Evolutionary conservation across 2,888 invertebrate species (phyloP).

Genomic region (Cloeon dipterum): DNA sequence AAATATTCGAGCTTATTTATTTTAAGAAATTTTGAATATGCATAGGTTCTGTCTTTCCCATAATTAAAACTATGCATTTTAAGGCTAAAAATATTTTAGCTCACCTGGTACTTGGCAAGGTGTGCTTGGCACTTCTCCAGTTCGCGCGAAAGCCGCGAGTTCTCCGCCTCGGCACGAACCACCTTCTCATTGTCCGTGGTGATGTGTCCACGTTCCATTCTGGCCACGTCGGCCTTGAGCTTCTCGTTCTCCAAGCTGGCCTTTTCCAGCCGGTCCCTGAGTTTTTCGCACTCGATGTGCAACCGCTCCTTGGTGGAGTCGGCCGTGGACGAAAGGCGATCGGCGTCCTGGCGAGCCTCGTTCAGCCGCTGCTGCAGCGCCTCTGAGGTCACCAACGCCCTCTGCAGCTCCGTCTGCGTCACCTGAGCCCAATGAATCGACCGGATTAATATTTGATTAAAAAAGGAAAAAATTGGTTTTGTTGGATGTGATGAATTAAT

Average conservation of each 20-base stretch:
- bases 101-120: constrained; percentile 60
- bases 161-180: constrained; percentile 41
- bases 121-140: constrained; percentile 68
- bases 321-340: constrained; percentile 21
- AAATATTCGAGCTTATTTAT: too few species aligned
- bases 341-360: constrained; percentile 54
- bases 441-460: neutral
- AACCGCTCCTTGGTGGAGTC: constrained; percentile 65
- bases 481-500: neutral
- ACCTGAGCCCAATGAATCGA: neutral
- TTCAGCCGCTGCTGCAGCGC: constrained; percentile 51
- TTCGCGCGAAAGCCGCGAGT: constrained; percentile 49
- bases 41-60: too few species aligned
- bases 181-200: constrained; percentile 12
- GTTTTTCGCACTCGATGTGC: constrained; percentile 57
- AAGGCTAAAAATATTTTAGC: too few species aligned
- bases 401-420: constrained; percentile 43
- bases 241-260: constrained; percentile 20
- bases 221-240: neutral
- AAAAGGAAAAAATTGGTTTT: neutral
- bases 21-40: too few species aligned
- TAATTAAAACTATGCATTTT: too few species aligned
- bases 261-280: constrained; percentile 69
- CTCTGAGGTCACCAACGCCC: constrained; percentile 33
- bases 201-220: constrained; percentile 2